Evolutionary conservation across 2,113 vertebrate species (phyloP).

Genomic region (Actenoides hombroni): DNA sequence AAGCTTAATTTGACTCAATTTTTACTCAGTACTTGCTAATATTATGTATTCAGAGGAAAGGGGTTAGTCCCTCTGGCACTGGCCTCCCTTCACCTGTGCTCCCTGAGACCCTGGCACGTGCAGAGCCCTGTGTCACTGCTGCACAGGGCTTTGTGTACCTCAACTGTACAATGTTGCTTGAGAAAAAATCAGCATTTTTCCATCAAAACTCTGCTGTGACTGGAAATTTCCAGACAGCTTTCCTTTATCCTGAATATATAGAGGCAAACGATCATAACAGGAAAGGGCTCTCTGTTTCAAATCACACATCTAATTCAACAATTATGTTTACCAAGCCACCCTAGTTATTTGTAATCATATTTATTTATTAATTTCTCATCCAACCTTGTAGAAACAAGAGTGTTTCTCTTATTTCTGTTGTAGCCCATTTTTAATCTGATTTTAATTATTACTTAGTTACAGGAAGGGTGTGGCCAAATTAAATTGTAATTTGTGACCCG

Average conservation of each 20-base stretch:
- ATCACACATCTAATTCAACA: background rate
- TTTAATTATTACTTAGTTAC: background rate
- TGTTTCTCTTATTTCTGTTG: background rate
- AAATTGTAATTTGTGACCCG: background rate
- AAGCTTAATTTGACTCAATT: background rate
- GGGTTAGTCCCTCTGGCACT: background rate
- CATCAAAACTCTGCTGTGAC: background rate
- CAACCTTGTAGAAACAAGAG: background rate
- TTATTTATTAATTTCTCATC: background rate
- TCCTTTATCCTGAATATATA: background rate
- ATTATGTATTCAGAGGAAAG: background rate
- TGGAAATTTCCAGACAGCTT: background rate
- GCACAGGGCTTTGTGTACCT: background rate
- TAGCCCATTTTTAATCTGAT: background rate
- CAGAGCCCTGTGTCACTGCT: background rate
- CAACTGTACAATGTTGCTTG: background rate
- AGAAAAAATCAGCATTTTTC: background rate
- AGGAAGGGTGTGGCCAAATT: background rate
- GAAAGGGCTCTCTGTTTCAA: background rate
- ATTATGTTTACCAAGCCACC: background rate
- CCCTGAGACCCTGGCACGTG: rapidly evolving
- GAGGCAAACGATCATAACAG: background rate
- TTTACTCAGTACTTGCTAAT: background rate
- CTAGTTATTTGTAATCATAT: background rate
- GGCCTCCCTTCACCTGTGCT: background rate